These are phyloP conservation scores for Podargus strigoides DNA, from an alignment of 2,797 vertebrate genomes.

Conservation along the genomic window DNA sequence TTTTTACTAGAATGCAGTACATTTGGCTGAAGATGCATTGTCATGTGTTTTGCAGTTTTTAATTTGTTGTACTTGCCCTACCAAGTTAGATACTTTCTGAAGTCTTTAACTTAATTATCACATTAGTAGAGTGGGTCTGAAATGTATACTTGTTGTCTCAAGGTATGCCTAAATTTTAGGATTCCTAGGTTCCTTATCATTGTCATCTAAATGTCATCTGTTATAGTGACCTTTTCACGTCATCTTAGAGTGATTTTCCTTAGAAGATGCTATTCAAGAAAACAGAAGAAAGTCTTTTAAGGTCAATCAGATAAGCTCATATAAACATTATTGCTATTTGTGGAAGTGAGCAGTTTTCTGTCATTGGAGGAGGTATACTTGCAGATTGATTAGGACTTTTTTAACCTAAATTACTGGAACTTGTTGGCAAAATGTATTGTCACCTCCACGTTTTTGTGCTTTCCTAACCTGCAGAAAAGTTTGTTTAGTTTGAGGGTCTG, in stretches of 20 bases:
- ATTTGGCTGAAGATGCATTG: background rate
- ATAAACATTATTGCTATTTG: background rate
- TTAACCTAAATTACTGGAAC: background rate
- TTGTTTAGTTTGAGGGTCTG: background rate
- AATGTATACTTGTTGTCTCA: background rate
- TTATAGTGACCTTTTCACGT: background rate
- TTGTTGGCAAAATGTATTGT: background rate
- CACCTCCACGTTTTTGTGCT: background rate
- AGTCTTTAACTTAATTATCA: background rate
- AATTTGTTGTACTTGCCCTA: background rate
- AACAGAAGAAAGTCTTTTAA: background rate
- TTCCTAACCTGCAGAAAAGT: background rate
- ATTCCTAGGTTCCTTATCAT: background rate
- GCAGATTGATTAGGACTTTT: background rate
- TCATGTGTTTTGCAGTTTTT: background rate
- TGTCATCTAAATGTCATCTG: background rate
- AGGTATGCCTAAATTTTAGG: background rate
- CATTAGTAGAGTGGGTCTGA: background rate
- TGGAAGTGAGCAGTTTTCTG: background rate
- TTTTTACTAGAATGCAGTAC: constrained; percentile 25
- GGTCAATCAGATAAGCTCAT: background rate
- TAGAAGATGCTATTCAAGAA: background rate
- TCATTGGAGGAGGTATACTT: background rate
- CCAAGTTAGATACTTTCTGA: background rate
- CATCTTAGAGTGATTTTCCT: background rate